phyloP scores from a whole-genome alignment of 2,888 invertebrate species.

The Clunio marinus region DNA sequence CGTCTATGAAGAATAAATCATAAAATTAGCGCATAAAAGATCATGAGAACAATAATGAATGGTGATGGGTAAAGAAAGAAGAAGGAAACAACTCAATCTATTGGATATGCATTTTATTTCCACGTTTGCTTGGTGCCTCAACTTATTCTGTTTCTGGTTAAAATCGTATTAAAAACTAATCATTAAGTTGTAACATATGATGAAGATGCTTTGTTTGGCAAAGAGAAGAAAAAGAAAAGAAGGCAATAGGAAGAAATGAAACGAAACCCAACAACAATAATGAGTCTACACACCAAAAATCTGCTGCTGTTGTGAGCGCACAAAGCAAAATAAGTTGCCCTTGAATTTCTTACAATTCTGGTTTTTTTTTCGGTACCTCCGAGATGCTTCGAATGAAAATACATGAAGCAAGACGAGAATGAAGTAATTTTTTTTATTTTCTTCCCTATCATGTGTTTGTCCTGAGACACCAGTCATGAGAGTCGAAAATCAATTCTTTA shows the following conservation, averaged over 20 bases:
- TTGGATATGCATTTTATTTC: slow-evolving; percentile 30
- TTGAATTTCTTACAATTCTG: slow-evolving; percentile 6
- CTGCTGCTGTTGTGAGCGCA: background rate
- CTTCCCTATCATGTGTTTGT: no score
- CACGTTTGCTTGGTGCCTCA: background rate
- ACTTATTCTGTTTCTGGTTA: slow-evolving; percentile 5
- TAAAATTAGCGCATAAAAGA: slow-evolving; percentile 29
- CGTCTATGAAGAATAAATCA: slow-evolving; percentile 21
- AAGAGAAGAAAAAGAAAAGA: background rate
- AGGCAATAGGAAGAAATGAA: background rate
- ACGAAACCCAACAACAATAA: slow-evolving; percentile 24
- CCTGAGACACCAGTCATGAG: no score
- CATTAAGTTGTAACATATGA: slow-evolving; percentile 35
- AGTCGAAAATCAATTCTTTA: background rate
- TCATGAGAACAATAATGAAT: background rate
- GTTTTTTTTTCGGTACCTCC: background rate
- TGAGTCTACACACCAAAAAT: slow-evolving; percentile 1
- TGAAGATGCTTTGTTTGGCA: slow-evolving; percentile 24
- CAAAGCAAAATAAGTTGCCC: background rate
- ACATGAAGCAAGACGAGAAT: background rate
- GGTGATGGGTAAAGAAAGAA: background rate
- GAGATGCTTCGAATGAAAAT: background rate
- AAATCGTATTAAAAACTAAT: slow-evolving; percentile 36
- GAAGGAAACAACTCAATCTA: slow-evolving; percentile 34
- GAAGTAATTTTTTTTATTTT: background rate